These are phyloP conservation scores for Ciconia stormi DNA, from an alignment of 2,113 vertebrate species.

Conservation along the genomic window DNA sequence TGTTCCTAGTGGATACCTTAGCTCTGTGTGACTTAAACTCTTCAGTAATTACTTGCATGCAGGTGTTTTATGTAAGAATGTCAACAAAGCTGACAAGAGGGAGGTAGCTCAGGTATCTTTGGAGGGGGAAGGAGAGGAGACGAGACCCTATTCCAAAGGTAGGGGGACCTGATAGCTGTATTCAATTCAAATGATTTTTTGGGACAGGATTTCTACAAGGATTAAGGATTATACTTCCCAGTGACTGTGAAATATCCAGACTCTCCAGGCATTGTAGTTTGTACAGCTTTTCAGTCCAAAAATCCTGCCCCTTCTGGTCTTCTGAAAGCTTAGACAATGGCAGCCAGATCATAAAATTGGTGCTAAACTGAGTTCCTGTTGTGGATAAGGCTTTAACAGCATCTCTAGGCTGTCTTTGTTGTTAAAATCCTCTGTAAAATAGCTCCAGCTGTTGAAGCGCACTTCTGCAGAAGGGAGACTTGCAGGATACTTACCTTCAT, in stretches of 20 bases:
- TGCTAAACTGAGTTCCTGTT: background rate
- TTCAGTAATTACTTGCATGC: background rate
- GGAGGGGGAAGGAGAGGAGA: background rate
- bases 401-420: background rate
- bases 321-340: background rate
- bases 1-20: background rate
- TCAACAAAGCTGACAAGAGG: background rate
- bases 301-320: background rate
- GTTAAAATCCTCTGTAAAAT: background rate
- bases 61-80: background rate
- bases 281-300: background rate
- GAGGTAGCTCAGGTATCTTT: background rate
- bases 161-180: background rate
- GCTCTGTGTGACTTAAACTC: background rate
- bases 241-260: background rate
- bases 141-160: background rate
- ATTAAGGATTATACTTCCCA: background rate
- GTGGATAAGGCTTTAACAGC: background rate
- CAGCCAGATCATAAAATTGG: background rate
- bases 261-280: background rate
- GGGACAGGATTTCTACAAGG: background rate
- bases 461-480: background rate
- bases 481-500: background rate
- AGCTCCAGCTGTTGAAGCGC: background rate
- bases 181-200: background rate